These are phyloP conservation scores for Albula goreensis DNA, from an alignment of 2,113 vertebrate genomes.

Conservation along the genomic window DNA sequence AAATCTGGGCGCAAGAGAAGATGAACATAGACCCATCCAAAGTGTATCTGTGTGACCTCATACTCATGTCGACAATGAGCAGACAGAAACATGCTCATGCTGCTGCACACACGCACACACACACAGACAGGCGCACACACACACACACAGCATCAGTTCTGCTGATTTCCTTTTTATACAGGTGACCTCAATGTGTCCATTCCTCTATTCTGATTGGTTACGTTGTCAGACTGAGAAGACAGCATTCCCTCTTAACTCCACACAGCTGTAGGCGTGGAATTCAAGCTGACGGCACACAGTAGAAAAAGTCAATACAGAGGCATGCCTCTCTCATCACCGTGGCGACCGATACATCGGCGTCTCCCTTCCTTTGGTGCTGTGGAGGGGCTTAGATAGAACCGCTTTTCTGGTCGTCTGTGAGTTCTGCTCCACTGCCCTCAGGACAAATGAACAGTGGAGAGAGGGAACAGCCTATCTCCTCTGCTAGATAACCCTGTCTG, in stretches of 20 bases:
- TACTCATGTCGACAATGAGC: background rate
- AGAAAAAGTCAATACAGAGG: background rate
- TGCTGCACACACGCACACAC: background rate
- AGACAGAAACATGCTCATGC: background rate
- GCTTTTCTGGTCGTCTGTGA: background rate
- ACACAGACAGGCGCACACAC: background rate
- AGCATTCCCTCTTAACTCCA: background rate
- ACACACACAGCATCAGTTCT: background rate
- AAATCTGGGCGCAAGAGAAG: background rate
- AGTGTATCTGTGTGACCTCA: background rate
- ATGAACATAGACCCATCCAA: background rate
- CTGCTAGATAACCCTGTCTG: background rate
- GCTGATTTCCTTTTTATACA: constrained; percentile 1
- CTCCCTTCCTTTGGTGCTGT: background rate
- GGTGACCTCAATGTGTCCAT: background rate
- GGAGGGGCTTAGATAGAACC: background rate
- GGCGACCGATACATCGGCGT: background rate
- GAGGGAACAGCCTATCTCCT: background rate
- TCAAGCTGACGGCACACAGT: background rate
- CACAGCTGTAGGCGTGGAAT: background rate
- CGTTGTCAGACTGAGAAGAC: background rate
- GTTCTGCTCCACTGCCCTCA: background rate
- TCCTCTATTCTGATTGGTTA: background rate
- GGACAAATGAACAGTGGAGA: background rate
- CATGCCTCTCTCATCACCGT: background rate